A percentile compares a stretch with the other conserved stretches of the same genome.
These are phyloP conservation scores for Brachymystax lenok DNA, from an alignment of 2,797 vertebrate genomes.

Conservation along the genomic window DNA sequence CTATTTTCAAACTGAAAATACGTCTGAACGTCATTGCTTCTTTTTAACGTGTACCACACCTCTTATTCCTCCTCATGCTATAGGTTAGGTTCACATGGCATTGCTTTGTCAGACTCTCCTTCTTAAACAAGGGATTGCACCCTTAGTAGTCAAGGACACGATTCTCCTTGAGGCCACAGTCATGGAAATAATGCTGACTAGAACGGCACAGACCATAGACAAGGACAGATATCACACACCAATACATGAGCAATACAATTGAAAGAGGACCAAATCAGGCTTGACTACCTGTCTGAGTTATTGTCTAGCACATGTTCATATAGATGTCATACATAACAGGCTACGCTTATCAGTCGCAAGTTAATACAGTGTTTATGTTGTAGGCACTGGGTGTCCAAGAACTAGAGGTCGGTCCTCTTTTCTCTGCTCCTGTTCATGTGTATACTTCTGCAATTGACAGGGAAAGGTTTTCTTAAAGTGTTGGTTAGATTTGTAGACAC, in stretches of 20 bases:
- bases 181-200: not conserved
- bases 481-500: constrained; percentile 10
- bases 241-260: constrained; percentile 9
- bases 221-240: constrained; percentile 3
- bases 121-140: not conserved
- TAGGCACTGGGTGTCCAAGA: constrained; percentile 9
- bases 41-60: not conserved
- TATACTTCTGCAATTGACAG: constrained; percentile 22
- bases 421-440: constrained; percentile 13
- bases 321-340: constrained; percentile 11
- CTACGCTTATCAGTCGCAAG: constrained; percentile 12
- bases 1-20: constrained; percentile 23
- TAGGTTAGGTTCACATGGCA: constrained; percentile 8
- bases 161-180: not conserved
- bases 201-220: not conserved
- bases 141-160: not conserved
- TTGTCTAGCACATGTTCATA: not conserved
- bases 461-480: constrained; percentile 15
- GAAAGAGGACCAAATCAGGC: constrained; percentile 18
- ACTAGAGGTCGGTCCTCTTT: constrained; percentile 15
- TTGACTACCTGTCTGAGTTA: not conserved
- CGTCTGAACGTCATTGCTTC: constrained; percentile 22
- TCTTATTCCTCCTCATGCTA: not conserved
- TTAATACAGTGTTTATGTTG: constrained; percentile 1
- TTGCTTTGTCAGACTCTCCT: constrained; percentile 4